A percentile compares a stretch with the other conserved stretches of the same genome.
These are phyloP conservation scores for Hypomesus transpacificus DNA, from an alignment of 2,113 vertebrate species.

Conservation along the genomic window DNA sequence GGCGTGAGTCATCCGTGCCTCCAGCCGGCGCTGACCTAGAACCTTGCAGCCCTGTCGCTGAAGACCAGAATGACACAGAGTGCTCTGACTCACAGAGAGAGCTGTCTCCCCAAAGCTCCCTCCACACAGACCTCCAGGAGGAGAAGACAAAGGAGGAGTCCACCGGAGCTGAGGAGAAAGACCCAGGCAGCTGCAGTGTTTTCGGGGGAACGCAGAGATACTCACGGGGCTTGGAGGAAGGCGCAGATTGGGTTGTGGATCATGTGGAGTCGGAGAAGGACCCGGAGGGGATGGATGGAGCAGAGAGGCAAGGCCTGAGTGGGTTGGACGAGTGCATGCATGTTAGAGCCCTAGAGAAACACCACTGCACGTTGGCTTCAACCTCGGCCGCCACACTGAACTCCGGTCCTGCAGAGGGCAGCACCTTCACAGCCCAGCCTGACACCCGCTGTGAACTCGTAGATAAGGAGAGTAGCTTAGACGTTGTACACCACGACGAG, in stretches of 20 bases:
- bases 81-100: slow-evolving; percentile 1
- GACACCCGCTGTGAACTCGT: not conserved
- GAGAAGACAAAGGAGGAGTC: slow-evolving; percentile 18
- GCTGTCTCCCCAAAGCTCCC: slow-evolving; percentile 16
- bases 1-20: slow-evolving; percentile 6
- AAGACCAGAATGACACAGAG: not conserved
- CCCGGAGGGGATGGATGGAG: not conserved
- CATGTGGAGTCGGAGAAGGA: not conserved
- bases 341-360: not conserved
- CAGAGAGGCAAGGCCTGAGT: not conserved
- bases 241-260: slow-evolving; percentile 13
- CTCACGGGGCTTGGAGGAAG: not conserved
- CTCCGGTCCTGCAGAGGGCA: slow-evolving; percentile 44
- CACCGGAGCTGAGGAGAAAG: not conserved
- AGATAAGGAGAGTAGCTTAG: not conserved
- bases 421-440: slow-evolving; percentile 7
- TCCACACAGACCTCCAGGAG: not conserved
- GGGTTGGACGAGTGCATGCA: not conserved
- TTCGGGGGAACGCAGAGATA: not conserved
- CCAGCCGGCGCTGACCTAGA: slow-evolving; percentile 28
- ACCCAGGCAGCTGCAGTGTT: not conserved
- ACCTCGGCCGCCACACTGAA: slow-evolving; percentile 3
- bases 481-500: not conserved
- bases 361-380: not conserved
- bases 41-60: slow-evolving; percentile 9